Percentiles rank a stretch among this genome's conserved stretches.
Evolutionary conservation across 2,888 invertebrate species (phyloP).

Genomic region (Anthophora plumipes): DNA sequence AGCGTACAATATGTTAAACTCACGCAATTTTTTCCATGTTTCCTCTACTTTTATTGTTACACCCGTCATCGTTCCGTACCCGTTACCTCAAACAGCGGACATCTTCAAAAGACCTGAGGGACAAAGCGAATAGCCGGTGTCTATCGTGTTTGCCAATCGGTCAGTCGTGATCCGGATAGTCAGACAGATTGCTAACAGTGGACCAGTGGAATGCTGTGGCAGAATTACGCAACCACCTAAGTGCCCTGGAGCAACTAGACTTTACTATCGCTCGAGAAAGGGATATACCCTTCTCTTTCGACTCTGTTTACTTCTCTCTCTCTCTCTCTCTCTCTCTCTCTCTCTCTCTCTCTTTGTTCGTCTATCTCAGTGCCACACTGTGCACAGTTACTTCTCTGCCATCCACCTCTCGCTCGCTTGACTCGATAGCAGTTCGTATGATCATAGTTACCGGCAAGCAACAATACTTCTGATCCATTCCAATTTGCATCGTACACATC

Average conservation of each 20-base stretch:
- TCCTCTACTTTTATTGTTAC: neutral
- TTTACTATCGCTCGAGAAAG: slow-evolving; percentile 64
- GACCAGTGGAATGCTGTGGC: slow-evolving; percentile 54
- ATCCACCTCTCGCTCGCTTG: neutral
- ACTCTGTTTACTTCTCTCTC: neutral
- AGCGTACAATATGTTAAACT: too few species aligned
- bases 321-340: neutral
- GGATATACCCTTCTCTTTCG: slow-evolving; percentile 60
- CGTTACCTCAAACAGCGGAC: slow-evolving; percentile 8
- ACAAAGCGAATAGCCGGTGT: slow-evolving; percentile 54
- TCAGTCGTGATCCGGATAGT: slow-evolving; percentile 73
- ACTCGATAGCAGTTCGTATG: slow-evolving; percentile 19
- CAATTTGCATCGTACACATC: neutral
- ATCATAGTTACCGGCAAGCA: slow-evolving; percentile 12
- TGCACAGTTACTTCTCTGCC: neutral
- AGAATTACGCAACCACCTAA: slow-evolving; percentile 61
- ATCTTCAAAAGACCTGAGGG: slow-evolving; percentile 30
- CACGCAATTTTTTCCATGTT: neutral
- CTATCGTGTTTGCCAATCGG: slow-evolving; percentile 66
- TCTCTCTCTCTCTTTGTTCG: neutral
- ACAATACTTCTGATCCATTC: slow-evolving; percentile 26
- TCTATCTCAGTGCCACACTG: neutral
- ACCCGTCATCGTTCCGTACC: too few species aligned
- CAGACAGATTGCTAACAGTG: slow-evolving; percentile 63
- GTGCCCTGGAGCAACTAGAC: slow-evolving; percentile 59